These are phyloP conservation scores for Branchinecta lynchi DNA, from an alignment of 1,140 invertebrate species.

Conservation along the genomic window DNA sequence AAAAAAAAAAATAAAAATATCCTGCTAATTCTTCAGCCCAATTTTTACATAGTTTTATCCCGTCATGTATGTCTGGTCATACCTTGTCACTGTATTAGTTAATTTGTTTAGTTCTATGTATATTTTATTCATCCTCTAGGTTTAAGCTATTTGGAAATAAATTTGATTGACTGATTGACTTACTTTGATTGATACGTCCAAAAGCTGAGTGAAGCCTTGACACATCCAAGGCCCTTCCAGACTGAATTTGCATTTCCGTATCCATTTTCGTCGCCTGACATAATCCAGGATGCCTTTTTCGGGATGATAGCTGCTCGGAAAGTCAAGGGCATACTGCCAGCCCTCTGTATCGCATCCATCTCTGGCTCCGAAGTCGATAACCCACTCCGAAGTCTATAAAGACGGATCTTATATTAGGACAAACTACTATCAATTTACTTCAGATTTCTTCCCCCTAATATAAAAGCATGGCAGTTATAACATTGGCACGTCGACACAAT, in stretches of 20 bases:
- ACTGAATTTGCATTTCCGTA: conserved; percentile 57
- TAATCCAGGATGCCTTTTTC: conserved; percentile 74
- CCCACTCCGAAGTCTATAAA: conserved; percentile 64
- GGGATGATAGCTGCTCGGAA: conserved; percentile 65
- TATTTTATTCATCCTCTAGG: no score
- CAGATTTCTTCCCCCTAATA: no score
- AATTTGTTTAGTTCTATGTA: no score
- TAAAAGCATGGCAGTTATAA: not conserved
- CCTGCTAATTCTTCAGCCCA: no score
- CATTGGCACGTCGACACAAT: no score
- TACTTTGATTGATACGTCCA: conserved; percentile 62
- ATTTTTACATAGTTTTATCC: no score
- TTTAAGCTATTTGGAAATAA: no score
- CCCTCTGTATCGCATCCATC: conserved; percentile 78
- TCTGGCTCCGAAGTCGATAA: conserved; percentile 66
- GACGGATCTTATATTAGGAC: not conserved
- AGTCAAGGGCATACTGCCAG: conserved; percentile 88
- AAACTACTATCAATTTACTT: no score
- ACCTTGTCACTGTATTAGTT: no score
- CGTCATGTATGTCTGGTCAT: no score
- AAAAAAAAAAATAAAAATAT: no score
- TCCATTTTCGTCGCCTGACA: conserved; percentile 67
- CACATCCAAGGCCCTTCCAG: conserved; percentile 76
- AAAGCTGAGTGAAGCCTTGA: conserved; percentile 60
- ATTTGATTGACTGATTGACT: conserved; percentile 23